Conservation (phyloP, 2,888 invertebrate species). For the Pachydiplax longipennis region DNA sequence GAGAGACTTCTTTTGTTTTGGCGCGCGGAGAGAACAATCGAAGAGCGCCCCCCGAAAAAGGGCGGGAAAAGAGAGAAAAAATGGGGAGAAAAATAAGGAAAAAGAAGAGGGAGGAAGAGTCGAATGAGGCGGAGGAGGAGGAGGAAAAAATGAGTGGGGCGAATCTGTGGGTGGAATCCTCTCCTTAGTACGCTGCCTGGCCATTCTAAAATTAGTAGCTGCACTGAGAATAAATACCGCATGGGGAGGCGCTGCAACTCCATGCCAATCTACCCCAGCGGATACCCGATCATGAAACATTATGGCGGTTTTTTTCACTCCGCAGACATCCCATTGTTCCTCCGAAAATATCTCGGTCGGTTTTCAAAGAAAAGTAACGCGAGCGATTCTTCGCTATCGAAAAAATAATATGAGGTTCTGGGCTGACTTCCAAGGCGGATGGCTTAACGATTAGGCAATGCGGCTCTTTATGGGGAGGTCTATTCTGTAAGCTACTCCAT, state of each 20-base stretch:
- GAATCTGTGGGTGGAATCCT: background rate
- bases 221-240: constrained; percentile 43
- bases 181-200: background rate
- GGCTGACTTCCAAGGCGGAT: background rate
- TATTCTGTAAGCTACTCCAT: background rate
- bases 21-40: background rate
- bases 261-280: background rate
- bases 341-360: background rate
- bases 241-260: background rate
- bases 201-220: constrained; percentile 43
- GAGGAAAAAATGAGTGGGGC: background rate
- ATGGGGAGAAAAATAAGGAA: background rate
- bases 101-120: too few species aligned
- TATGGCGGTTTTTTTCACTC: background rate
- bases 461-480: background rate
- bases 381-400: background rate
- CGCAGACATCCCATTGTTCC: background rate
- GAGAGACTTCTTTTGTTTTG: too few species aligned
- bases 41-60: background rate
- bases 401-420: background rate
- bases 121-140: background rate
- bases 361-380: background rate
- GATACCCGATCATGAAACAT: background rate
- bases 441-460: background rate
- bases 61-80: background rate